phyloP scores from a whole-genome alignment of 2,113 vertebrate species.

The Rhinolophus sinicus region DNA sequence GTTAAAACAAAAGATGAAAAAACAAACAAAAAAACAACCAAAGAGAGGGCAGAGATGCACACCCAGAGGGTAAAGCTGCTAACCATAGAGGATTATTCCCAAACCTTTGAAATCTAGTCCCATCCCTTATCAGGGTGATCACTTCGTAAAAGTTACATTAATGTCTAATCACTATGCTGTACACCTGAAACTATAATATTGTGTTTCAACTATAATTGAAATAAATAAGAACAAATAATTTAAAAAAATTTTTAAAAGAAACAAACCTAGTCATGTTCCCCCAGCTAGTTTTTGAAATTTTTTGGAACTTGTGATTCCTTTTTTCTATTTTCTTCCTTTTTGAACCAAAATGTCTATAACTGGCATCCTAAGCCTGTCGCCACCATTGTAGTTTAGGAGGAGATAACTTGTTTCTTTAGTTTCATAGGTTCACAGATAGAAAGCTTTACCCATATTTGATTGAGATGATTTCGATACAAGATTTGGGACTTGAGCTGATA shows the following conservation, averaged over 20 bases:
- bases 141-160: not conserved
- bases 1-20: not conserved
- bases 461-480: not conserved
- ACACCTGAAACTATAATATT: not conserved
- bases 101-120: conserved; percentile 13
- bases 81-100: conserved; percentile 8
- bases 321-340: conserved; percentile 22
- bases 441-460: not conserved
- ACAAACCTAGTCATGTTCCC: conserved; percentile 26
- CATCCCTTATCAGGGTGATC: not conserved
- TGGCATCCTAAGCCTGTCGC: not conserved
- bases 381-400: not conserved
- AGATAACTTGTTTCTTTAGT: not conserved
- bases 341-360: not conserved
- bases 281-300: not conserved
- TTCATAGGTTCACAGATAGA: not conserved
- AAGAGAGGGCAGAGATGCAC: not conserved
- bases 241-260: not conserved
- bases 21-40: not conserved
- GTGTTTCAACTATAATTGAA: not conserved
- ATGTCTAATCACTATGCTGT: not conserved
- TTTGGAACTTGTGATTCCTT: not conserved
- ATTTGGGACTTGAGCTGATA: not conserved
- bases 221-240: not conserved
- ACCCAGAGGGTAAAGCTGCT: not conserved